Conservation (phyloP, 2,888 invertebrate species). For the Glyphotaelius pellucidus region DNA sequence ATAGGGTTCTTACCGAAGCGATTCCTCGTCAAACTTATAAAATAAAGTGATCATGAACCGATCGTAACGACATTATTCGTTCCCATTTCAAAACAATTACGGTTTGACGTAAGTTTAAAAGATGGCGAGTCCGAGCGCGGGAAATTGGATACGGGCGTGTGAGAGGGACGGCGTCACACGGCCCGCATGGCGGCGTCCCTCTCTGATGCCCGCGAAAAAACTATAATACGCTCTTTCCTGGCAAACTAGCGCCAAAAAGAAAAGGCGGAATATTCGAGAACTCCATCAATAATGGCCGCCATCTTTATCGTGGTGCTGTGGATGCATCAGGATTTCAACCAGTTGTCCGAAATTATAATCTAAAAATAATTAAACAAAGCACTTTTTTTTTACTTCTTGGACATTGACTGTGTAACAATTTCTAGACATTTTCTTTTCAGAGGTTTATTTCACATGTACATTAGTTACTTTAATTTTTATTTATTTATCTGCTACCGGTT, state of each 20-base stretch:
- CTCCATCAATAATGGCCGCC: slow-evolving; percentile 56
- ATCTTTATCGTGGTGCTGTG: slow-evolving; percentile 26
- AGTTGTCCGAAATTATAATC: not conserved
- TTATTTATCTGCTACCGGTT: no score
- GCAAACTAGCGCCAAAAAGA: slow-evolving; percentile 56
- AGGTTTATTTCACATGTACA: no score
- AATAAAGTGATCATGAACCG: not conserved
- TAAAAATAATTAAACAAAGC: no score
- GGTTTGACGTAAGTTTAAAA: slow-evolving; percentile 30
- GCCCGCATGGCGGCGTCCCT: slow-evolving; percentile 22
- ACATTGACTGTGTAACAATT: no score
- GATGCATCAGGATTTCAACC: not conserved
- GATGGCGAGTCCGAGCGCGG: slow-evolving; percentile 47
- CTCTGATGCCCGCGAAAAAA: slow-evolving; percentile 46
- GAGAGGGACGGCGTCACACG: slow-evolving; percentile 29
- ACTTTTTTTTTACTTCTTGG: no score
- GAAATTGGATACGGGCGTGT: slow-evolving; percentile 54
- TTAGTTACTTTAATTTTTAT: no score
- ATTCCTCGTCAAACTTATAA: not conserved
- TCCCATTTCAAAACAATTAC: slow-evolving; percentile 20
- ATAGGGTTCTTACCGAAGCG: not conserved
- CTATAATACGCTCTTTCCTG: slow-evolving; percentile 29
- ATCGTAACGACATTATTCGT: not conserved
- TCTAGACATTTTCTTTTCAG: no score
- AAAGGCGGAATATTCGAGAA: slow-evolving; percentile 58